Percentiles rank a stretch among this genome's conserved stretches.
Evolutionary conservation across 1,140 invertebrate species (phyloP).

Genomic region (Eumaeus atala): DNA sequence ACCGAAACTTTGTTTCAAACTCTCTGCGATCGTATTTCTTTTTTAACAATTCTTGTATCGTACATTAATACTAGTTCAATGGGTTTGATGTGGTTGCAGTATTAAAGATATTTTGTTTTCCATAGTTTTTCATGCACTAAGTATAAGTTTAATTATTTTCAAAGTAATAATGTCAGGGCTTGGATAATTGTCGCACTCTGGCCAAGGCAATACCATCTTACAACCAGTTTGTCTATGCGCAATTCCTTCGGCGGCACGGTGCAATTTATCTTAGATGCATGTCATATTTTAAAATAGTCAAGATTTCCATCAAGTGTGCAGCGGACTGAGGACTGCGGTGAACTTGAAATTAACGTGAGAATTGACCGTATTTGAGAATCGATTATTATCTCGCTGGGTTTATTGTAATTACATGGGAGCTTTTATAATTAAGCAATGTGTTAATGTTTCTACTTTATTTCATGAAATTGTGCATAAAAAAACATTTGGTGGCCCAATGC

Average conservation of each 20-base stretch:
- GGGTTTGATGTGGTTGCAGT: no score
- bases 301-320: constrained; percentile 5
- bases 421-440: constrained; percentile 4
- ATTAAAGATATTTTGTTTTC: neutral
- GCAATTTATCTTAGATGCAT: constrained; percentile 33
- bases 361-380: neutral
- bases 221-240: constrained; percentile 36
- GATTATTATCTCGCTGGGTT: neutral
- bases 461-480: no score
- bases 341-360: constrained; percentile 7
- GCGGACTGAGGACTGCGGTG: neutral
- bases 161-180: constrained; percentile 55
- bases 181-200: constrained; percentile 40
- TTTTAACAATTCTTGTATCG: neutral
- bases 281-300: neutral
- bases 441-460: no score
- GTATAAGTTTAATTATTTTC: constrained; percentile 11
- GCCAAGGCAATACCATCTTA: constrained; percentile 58
- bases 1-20: constrained; percentile 11
- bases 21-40: constrained; percentile 3
- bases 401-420: constrained; percentile 25
- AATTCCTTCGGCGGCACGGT: constrained; percentile 21
- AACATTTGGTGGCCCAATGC: no score
- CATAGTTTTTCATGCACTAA: neutral
- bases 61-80: neutral